Evolutionary conservation across 2,797 vertebrate genomes (phyloP), one percentile per base, ranked within the genome.

Genomic region (Odontamblyopus lacepedii): DNA sequence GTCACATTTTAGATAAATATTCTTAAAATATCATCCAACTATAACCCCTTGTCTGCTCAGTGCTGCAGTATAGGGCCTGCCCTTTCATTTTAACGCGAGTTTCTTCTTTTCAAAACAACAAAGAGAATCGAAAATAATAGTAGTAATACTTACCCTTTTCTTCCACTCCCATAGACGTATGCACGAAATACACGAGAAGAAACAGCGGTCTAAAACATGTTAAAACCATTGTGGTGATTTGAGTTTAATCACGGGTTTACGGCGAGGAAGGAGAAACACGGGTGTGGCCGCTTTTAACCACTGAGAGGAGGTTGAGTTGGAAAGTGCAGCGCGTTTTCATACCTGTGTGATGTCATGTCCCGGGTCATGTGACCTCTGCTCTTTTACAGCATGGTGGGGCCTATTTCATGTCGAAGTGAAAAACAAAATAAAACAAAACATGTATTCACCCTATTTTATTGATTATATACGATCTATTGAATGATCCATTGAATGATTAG

Each of bases 321-420:
- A 23, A 5, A 27, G 8, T 3, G 2, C 0, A n/a, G 0, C 26
- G 4, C 2, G 1, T 29, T 74, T 26, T 18, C 2, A 63, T 16
- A 87, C 84, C 80, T 82, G 26, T 2, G 62, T 82, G 83, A 82
- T 1, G 83, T 86, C 82, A 83, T 35, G 32, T 9, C 0, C 3
- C 44, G 3, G 0, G 75, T 82, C 83, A 85, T 13, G 23, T 83
- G 86, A 81, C 61, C 4, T 6, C 23, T 5, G 2, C 50, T 11
- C 9, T 8, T 4, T 44, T 13, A 44, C 9, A 3, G 41, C 3
- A 48, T 0, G 44, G 3, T 48, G 5, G 13, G 44, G 13, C 41
- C 1, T 13, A 44, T 13, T 44, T 48, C 3, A 48, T 48, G 12
- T 15, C 1, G 4, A 48, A 16, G 44, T 48, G 44, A 48, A 48